A percentile compares a stretch with the other conserved stretches of the same genome.
Evolutionary conservation across 2,888 invertebrate genomes (phyloP).

Genomic region (Belgica antarctica): DNA sequence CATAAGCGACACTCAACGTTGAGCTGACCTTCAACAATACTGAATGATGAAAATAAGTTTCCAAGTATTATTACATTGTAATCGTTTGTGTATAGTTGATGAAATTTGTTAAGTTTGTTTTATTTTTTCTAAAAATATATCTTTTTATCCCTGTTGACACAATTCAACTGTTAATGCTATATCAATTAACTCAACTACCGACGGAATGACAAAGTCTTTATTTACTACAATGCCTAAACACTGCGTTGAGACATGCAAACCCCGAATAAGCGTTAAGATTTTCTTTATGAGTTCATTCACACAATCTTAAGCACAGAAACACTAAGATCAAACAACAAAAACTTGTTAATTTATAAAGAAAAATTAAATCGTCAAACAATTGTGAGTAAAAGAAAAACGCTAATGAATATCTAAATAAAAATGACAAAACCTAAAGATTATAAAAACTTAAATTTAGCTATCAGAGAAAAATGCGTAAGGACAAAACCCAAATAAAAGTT

Average conservation of each 20-base stretch:
- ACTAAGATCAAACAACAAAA: constrained; percentile 1
- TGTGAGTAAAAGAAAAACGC: constrained; percentile 41
- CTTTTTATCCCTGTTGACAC: neutral
- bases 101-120: constrained; percentile 4
- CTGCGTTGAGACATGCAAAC: too few relatives aligned
- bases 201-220: too few relatives aligned
- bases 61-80: neutral
- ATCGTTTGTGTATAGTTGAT: neutral
- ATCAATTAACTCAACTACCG: too few relatives aligned
- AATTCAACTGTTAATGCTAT: too few relatives aligned
- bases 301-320: neutral
- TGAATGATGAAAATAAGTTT: neutral
- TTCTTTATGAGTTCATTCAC: too few relatives aligned
- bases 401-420: constrained; percentile 34
- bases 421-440: constrained; percentile 25
- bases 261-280: too few relatives aligned
- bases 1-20: neutral
- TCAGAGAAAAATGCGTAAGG: constrained; percentile 21
- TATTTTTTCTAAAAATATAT: neutral
- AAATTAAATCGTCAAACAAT: constrained; percentile 41
- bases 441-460: constrained; percentile 29
- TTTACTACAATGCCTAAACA: too few relatives aligned
- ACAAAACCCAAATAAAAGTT: constrained; percentile 27
- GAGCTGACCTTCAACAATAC: neutral
- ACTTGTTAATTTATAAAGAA: constrained; percentile 36